Evolutionary conservation across 1,140 invertebrate species (phyloP), one percentile per base, ranked within the genome.

Genomic region (Cecropterus lyciades): DNA sequence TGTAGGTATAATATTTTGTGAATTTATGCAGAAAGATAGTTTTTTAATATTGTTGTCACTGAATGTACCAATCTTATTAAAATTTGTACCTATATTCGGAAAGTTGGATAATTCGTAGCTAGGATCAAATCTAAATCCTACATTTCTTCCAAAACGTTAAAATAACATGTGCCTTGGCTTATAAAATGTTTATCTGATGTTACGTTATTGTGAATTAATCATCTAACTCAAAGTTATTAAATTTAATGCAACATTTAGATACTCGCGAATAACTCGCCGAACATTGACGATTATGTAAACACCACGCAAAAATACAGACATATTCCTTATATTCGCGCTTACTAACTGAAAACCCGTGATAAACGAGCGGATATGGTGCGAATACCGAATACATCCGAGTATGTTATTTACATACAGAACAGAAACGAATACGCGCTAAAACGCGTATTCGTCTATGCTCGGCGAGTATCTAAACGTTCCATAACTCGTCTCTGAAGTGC

Each of bases 31-130:
- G 86, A 92, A 87, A 80, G 69, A 90, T 92, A 92, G 89, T 92
- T 92, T 92, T 91, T 92, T 90, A 91, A 91, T 88, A 92, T 90
- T 92, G 89, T 90, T 92, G 86, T 92, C 89, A 92, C 84, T 88
- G 79, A 86, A 89, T 89, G 87, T 91, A 92, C 89, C 89, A 92
- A 90, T 89, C 89, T 88, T 89, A 88, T 82, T 84, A 82, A 85
- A 82, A 86, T 84, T 87, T 89, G 87, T 91, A 90, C 87, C 86
- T 86, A 89, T 89, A 88, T 87, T 91, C 89, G 86, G 87, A 90
- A 92, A 92, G 89, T 91, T 92, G 86, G 79, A 88, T 92, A 89
- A 89, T 89, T 84, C 84, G 82, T 92, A 92, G 89, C 77, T 92
- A 92, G 87, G 86, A 90, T 92, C 81, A 84, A 92, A 92, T 92